These are phyloP conservation scores for Morinoia aosen DNA, from an alignment of 2,888 invertebrate genomes.

Conservation along the genomic window DNA sequence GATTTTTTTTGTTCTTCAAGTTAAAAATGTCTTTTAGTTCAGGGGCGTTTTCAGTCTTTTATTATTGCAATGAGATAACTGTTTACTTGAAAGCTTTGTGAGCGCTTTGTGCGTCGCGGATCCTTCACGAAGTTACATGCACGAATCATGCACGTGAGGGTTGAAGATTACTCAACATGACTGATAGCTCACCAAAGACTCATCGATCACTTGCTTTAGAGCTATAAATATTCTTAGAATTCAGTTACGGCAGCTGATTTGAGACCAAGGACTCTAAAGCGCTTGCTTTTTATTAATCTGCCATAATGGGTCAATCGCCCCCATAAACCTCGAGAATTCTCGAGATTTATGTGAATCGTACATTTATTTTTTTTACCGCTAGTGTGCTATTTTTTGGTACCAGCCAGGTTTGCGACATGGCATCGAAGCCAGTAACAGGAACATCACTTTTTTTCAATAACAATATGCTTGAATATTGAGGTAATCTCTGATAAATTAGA, in stretches of 20 bases:
- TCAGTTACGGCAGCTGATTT: neutral
- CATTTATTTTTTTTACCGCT: neutral
- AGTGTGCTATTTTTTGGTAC: neutral
- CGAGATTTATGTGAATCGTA: neutral
- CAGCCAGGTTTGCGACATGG: neutral
- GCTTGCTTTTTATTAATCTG: neutral
- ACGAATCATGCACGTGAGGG: neutral
- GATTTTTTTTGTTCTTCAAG: neutral
- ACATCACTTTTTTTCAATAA: neutral
- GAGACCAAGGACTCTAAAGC: neutral
- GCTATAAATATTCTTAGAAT: neutral
- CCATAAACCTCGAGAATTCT: neutral
- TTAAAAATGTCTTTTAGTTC: no score
- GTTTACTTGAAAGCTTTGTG: neutral
- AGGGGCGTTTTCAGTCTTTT: no score
- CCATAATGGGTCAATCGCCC: neutral
- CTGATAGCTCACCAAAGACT: neutral
- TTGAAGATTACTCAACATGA: neutral
- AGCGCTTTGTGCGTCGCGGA: neutral
- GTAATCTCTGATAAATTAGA: neutral
- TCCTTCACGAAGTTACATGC: neutral
- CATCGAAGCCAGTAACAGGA: neutral
- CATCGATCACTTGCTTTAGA: neutral
- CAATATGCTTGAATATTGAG: neutral
- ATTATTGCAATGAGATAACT: neutral